These are phyloP conservation scores for Notoglanidium macrostoma DNA, from an alignment of 2,797 vertebrate genomes.

Conservation along the genomic window DNA sequence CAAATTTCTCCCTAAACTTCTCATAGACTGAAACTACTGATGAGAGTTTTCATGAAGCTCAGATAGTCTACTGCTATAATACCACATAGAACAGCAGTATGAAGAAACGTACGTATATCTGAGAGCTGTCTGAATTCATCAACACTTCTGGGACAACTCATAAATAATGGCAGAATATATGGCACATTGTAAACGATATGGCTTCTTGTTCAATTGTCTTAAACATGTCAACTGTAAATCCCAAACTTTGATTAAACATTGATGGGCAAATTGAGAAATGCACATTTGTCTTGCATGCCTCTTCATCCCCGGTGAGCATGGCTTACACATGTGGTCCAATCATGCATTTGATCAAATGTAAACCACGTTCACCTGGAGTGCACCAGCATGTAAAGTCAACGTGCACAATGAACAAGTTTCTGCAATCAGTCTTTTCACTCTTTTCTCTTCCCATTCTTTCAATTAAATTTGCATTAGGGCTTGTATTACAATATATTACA, in stretches of 20 bases:
- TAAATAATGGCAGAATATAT: background rate
- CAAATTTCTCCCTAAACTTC: slow-evolving; percentile 45
- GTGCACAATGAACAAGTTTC: slow-evolving; percentile 11
- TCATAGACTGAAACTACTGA: slow-evolving; percentile 5
- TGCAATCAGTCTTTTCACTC: slow-evolving; percentile 3
- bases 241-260: background rate
- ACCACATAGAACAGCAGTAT: slow-evolving; percentile 1
- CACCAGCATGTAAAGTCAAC: slow-evolving; percentile 50
- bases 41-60: background rate
- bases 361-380: slow-evolving; percentile 34
- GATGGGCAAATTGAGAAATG: background rate
- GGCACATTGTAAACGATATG: background rate
- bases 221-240: slow-evolving; percentile 1
- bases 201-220: background rate
- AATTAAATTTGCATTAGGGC: background rate
- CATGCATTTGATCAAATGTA: slow-evolving; percentile 48
- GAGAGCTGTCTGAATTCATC: background rate
- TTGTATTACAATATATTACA: slow-evolving; percentile 6
- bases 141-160: background rate
- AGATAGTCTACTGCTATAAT: background rate
- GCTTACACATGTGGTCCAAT: slow-evolving; percentile 43
- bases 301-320: slow-evolving; percentile 27
- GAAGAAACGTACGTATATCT: background rate
- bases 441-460: background rate
- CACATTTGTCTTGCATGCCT: slow-evolving; percentile 47